phyloP scores from a whole-genome alignment of 2,113 vertebrate species.

The Thomomys bottae region DNA sequence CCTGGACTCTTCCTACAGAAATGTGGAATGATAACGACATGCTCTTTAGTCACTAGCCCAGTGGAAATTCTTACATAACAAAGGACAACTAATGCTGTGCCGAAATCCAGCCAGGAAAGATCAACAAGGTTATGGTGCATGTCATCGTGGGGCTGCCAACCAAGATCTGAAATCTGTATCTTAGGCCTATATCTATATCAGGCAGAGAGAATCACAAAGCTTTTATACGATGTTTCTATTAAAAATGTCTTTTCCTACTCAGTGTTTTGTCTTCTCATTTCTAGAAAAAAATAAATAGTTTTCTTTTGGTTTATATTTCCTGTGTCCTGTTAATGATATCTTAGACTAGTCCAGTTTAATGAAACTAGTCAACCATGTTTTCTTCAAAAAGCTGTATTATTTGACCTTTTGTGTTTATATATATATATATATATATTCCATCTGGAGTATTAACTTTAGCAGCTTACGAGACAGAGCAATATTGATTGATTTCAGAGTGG shows the following conservation, averaged over 20 bases:
- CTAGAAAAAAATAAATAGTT: background rate
- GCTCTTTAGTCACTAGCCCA: background rate
- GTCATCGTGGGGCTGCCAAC: background rate
- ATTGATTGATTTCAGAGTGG: background rate
- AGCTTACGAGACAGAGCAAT: background rate
- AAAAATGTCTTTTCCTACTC: background rate
- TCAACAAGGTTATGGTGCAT: background rate
- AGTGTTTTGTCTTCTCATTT: background rate
- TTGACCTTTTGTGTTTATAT: background rate
- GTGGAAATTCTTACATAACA: background rate
- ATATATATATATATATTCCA: background rate
- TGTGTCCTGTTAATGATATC: background rate
- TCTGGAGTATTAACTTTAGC: background rate
- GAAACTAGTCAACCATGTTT: background rate
- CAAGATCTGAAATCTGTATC: background rate
- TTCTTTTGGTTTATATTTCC: background rate
- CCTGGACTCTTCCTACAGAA: background rate
- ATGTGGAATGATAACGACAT: background rate
- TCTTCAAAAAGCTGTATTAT: background rate
- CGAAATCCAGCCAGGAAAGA: background rate
- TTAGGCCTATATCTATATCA: background rate
- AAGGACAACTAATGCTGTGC: background rate
- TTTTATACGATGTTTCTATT: background rate
- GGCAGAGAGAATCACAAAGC: background rate
- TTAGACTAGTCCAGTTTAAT: background rate